phyloP scores from a whole-genome alignment of 2,888 invertebrate genomes.

The Eurytoma californica region DNA sequence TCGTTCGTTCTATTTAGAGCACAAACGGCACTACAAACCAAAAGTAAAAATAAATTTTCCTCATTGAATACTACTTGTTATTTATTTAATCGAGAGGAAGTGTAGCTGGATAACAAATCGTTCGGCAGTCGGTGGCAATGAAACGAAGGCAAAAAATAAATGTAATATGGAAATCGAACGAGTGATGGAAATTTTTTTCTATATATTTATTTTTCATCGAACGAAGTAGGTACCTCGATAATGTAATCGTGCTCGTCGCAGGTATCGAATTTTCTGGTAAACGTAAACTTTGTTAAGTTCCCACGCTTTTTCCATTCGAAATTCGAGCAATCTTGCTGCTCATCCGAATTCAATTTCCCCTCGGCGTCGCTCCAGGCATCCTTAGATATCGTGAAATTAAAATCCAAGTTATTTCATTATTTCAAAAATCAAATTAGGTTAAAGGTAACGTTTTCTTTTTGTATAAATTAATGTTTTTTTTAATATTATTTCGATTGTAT shows the following conservation, averaged over 20 bases:
- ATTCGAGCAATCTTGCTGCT: constrained; percentile 84
- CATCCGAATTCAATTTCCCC: constrained; percentile 82
- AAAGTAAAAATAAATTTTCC: no score
- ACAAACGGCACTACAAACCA: no score
- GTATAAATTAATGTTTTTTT: neutral
- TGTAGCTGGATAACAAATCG: no score
- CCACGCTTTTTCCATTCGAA: constrained; percentile 77
- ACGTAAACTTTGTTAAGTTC: constrained; percentile 83
- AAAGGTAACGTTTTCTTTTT: neutral
- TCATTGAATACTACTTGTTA: no score
- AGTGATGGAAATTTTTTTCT: neutral
- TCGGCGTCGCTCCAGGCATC: constrained; percentile 84
- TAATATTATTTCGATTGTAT: neutral
- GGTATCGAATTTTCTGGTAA: constrained; percentile 88
- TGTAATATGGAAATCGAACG: no score
- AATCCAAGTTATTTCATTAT: neutral
- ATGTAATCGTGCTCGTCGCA: constrained; percentile 87
- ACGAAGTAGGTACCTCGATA: constrained; percentile 80
- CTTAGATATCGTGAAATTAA: constrained; percentile 74
- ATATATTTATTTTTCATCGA: neutral
- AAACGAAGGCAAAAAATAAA: no score
- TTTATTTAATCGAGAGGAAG: no score
- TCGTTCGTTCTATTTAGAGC: no score
- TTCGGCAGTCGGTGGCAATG: no score
- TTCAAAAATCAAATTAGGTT: constrained; percentile 18